Conservation (phyloP, 1,140 invertebrate genomes). For the Prorops nasuta region DNA sequence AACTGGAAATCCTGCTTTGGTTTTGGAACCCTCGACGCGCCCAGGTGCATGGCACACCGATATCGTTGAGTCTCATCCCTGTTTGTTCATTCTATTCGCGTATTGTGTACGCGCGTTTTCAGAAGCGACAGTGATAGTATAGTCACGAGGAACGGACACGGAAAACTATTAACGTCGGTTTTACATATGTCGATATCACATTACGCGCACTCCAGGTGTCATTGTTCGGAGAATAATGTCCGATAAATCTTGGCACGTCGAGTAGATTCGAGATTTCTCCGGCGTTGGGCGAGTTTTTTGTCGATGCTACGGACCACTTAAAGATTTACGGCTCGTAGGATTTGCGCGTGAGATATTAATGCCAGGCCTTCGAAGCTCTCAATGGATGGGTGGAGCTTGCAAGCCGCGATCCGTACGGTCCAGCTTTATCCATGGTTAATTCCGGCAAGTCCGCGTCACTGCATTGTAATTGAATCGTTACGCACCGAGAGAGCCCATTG, state of each 20-base stretch:
- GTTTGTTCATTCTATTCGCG: too few species aligned
- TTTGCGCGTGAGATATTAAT: constrained; percentile 25
- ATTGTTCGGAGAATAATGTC: constrained; percentile 20
- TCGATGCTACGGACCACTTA: constrained; percentile 15
- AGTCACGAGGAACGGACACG: too few species aligned
- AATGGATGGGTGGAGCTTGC: constrained; percentile 10
- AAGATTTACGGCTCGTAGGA: constrained; percentile 25
- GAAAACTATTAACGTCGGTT: too few species aligned
- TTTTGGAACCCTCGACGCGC: too few species aligned
- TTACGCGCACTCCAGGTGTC: too few species aligned
- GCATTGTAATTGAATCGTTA: constrained; percentile 33
- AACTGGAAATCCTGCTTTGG: too few species aligned
- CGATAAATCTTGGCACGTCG: constrained; percentile 22
- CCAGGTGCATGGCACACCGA: too few species aligned
- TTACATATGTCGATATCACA: too few species aligned
- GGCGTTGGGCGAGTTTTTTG: constrained; percentile 12
- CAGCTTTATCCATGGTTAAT: constrained; percentile 31
- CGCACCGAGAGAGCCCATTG: constrained; percentile 30
- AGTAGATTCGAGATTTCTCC: constrained; percentile 15
- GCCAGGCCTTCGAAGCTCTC: constrained; percentile 12
- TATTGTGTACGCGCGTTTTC: too few species aligned
- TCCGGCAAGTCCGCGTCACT: constrained; percentile 26
- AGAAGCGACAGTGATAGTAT: too few species aligned
- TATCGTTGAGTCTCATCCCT: too few species aligned
- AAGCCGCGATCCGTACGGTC: constrained; percentile 14